Percentiles rank a stretch among this genome's conserved stretches.
phyloP scores from a whole-genome alignment of 2,888 invertebrate species.

The Apodemia hepburni region DNA sequence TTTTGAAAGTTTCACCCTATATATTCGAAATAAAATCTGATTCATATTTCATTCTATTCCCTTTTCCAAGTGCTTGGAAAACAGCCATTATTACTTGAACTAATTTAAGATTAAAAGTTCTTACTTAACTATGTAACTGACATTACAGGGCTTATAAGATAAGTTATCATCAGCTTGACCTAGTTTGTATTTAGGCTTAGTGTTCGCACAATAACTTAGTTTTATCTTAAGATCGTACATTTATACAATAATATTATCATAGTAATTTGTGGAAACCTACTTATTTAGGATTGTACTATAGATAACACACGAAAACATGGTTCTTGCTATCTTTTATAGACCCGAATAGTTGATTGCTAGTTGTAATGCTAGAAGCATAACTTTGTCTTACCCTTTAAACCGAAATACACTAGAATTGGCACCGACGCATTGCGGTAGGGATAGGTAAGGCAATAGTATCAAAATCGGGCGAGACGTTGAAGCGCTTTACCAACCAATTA shows the following conservation, averaged over 20 bases:
- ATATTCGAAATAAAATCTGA: not conserved
- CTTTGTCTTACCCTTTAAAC: too few relatives aligned
- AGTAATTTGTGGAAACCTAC: too few relatives aligned
- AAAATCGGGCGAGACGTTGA: too few relatives aligned
- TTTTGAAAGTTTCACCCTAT: not conserved
- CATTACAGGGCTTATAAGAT: not conserved
- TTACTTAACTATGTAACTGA: constrained; percentile 2
- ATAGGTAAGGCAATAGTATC: too few relatives aligned
- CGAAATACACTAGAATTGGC: too few relatives aligned
- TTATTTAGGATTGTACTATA: too few relatives aligned
- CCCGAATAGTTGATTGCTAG: too few relatives aligned
- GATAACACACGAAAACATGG: too few relatives aligned
- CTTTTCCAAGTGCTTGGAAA: not conserved
- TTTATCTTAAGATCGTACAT: not conserved
- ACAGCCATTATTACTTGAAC: not conserved
- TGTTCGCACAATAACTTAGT: not conserved
- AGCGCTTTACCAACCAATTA: too few relatives aligned
- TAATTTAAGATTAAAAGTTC: not conserved
- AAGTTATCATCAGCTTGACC: constrained; percentile 1
- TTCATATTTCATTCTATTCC: not conserved
- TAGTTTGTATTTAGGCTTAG: not conserved
- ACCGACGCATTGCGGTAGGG: too few relatives aligned
- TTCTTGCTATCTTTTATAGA: too few relatives aligned
- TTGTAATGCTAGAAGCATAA: too few relatives aligned
- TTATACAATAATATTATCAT: not conserved